Conservation (phyloP, 2,797 vertebrate genomes). For the Rallus crepitans region DNA sequence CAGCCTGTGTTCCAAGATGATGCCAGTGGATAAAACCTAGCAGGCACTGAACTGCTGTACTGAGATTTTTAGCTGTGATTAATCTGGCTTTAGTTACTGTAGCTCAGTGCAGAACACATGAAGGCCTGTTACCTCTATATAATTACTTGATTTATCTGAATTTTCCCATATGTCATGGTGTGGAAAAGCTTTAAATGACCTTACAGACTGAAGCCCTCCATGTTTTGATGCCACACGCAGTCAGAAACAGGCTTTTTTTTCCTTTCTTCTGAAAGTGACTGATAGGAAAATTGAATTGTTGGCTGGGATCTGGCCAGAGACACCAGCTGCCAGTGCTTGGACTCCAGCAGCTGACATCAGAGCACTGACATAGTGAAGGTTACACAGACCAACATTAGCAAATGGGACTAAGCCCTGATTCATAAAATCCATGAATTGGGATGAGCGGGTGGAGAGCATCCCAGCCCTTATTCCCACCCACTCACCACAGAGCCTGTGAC, state of each 20-base stretch:
- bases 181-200: background rate
- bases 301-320: conserved; percentile 45
- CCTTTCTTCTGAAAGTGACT: background rate
- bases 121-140: background rate
- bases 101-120: background rate
- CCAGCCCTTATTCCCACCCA: background rate
- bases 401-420: conserved; percentile 17
- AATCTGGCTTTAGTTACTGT: background rate
- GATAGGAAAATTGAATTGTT: conserved; percentile 35
- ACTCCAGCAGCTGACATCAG: conserved; percentile 37
- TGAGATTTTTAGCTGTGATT: background rate
- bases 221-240: background rate
- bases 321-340: background rate
- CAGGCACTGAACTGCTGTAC: background rate
- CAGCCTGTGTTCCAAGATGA: background rate
- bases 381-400: background rate
- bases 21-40: fast-evolving
- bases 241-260: conserved; percentile 13
- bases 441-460: background rate
- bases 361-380: conserved; percentile 7
- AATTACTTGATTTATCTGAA: background rate
- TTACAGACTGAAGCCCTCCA: background rate
- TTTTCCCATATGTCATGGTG: background rate
- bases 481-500: background rate
- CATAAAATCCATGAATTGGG: background rate